Base-by-base conservation (phyloP, 2,888 invertebrate genomes). In the Aplocera efformata region DNA sequence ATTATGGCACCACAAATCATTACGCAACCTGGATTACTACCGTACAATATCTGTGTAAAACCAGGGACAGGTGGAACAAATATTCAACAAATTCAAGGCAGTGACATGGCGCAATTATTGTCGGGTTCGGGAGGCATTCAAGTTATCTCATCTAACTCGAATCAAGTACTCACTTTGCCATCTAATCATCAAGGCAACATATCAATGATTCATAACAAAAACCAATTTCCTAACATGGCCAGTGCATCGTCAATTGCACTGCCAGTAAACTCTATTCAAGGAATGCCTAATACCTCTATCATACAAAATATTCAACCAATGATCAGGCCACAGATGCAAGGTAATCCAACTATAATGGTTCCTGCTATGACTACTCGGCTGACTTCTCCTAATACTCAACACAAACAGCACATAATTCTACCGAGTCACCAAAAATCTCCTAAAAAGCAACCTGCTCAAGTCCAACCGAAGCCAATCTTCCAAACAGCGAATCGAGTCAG, bases 221-320 rank as follows among this genome's bases (percentile, higher is more conserved):
- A 68, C 57, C 88, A 88, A 58, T 89, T 88, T 41, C 85, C 89
- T 8, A 88, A 86, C 43, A 83, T 89, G 79, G 82, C 85, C 6
- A 88, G 86, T 55, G 88, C 86, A 5, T 75, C 88, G 4, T 88
- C 88, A n/a, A 85, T 89, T 29, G 72, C 86, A 6, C 61, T 89
- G 24, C 89, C 89, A 9, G 83, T 88, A 0, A 89, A 85, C 50
- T 88, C 89, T 1, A 73, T 88, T 50, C 88, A 88, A 57, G 86
- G 85, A 39, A 83, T 89, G 80, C 79, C 80, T 7, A 73, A 79
- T 46, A 67, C 80, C 17, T 83, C 88, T 4, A 82, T 88, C 22
- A 85, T 88, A 48, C 86, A 86, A 60, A 88, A 88, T 47, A 86
- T 89, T 38, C 88, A 88, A 51, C 85, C 89, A 2, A 88, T 89